phyloP scores from a whole-genome alignment of 2,888 invertebrate species.

The Aphidoletes aphidimyza region DNA sequence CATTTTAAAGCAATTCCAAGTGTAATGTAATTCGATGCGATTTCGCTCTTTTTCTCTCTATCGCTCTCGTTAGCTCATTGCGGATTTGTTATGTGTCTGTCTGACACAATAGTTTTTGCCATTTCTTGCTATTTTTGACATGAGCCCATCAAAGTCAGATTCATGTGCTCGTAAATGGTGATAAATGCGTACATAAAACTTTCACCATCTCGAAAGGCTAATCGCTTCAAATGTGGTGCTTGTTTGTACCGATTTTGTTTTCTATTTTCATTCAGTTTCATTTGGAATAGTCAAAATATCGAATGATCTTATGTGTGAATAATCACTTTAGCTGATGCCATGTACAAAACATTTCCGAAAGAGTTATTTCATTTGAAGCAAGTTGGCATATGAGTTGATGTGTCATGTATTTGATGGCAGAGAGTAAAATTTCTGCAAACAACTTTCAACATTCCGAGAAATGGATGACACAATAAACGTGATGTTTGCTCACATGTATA shows the following conservation, averaged over 20 bases:
- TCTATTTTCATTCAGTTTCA: neutral
- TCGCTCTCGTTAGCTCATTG: neutral
- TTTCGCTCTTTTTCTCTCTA: neutral
- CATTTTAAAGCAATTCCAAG: neutral
- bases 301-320: neutral
- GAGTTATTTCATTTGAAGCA: conserved; percentile 11
- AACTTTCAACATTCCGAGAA: conserved; percentile 19
- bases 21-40: neutral
- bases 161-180: conserved; percentile 1
- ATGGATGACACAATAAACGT: conserved; percentile 19
- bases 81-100: neutral
- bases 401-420: neutral
- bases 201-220: neutral
- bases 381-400: neutral
- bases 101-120: conserved; percentile 9
- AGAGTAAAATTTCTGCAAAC: neutral
- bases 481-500: neutral
- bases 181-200: conserved; percentile 36
- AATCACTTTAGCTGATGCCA: neutral
- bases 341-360: neutral
- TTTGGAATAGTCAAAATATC: neutral
- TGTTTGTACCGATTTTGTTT: neutral
- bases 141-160: conserved; percentile 1
- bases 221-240: neutral
- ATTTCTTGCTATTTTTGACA: neutral